Base-by-base conservation (phyloP, 2,113 vertebrate genomes). In the Anhinga anhinga region DNA sequence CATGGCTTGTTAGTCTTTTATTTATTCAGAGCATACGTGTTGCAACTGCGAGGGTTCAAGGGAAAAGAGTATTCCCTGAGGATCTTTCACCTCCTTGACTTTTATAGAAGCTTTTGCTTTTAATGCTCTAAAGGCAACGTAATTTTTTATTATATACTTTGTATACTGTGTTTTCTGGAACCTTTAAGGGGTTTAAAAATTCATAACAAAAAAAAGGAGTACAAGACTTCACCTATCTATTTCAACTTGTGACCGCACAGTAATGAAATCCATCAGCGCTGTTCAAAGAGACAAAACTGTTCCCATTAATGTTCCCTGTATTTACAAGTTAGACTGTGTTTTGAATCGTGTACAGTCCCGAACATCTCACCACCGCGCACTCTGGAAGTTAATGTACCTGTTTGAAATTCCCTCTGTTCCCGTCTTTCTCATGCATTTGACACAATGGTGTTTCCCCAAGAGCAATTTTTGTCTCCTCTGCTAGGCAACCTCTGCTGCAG, bases 261-360 rank as follows among this genome's bases (percentile, higher is more conserved):
- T 10, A 13, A 16, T 49, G 72, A 56, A 86, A 95, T 69, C 94
- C 91, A 53, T 88, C 89, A 55, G 91, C 0, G 3, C 91, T 16
- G 13, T 53, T 82, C 55, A 50, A 74, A 81, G 96, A 88, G 91
- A 97, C 97, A 97, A 94, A 96, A 49, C 91, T 29, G 15, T 94
- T 95, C 91, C 93, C 74, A 77, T 96, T 91, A 90, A 93, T 1
- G 71, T 65, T 53, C 74, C 86, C 95, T 95, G 95, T 73, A 95
- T 96, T 96, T 96, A 93, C 96, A 91, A 93, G 82, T 77, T 13
- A 79, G 78, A 4, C 78, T 47, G 91, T 86, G 96, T 91, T 91
- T 80, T 77, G 96, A 29, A 2, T 12, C 81, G 1, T 84, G 86
- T 96, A 76, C 65, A 2, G 72, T 63, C 96, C 91, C 40, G 69